These are phyloP conservation scores for Ptychoptera contaminata DNA, from an alignment of 2,888 invertebrate genomes.

Conservation along the genomic window DNA sequence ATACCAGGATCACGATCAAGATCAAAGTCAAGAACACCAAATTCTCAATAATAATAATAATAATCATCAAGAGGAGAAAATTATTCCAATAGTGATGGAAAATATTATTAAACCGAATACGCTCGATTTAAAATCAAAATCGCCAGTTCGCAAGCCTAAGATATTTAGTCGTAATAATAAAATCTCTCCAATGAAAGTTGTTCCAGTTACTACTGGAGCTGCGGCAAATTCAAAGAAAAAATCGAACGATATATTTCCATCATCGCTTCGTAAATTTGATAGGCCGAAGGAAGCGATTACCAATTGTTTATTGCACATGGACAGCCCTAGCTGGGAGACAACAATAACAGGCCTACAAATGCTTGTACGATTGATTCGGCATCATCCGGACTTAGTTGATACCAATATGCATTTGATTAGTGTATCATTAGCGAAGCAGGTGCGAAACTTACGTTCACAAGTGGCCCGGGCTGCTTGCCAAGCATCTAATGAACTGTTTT, in stretches of 20 bases:
- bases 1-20: conserved; percentile 13
- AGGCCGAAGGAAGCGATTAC: conserved; percentile 49
- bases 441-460: conserved; percentile 82
- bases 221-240: conserved; percentile 11
- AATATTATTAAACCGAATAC: not conserved
- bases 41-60: conserved; percentile 2
- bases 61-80: not conserved
- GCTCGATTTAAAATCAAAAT: conserved; percentile 5
- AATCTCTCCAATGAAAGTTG: conserved; percentile 18
- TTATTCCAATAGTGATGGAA: not conserved
- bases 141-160: conserved; percentile 24
- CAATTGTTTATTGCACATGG: conserved; percentile 47
- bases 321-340: conserved; percentile 65
- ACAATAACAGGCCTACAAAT: conserved; percentile 56
- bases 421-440: conserved; percentile 56
- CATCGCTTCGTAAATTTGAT: conserved; percentile 35
- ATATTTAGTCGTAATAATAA: conserved; percentile 23
- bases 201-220: not conserved
- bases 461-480: conserved; percentile 80
- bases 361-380: conserved; percentile 49
- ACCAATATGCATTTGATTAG: conserved; percentile 52
- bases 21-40: too few relatives aligned
- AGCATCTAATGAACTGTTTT: conserved; percentile 65
- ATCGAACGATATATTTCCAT: conserved; percentile 21
- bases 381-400: conserved; percentile 45